Conservation (phyloP, 2,888 invertebrate genomes). For the Spodoptera littoralis region DNA sequence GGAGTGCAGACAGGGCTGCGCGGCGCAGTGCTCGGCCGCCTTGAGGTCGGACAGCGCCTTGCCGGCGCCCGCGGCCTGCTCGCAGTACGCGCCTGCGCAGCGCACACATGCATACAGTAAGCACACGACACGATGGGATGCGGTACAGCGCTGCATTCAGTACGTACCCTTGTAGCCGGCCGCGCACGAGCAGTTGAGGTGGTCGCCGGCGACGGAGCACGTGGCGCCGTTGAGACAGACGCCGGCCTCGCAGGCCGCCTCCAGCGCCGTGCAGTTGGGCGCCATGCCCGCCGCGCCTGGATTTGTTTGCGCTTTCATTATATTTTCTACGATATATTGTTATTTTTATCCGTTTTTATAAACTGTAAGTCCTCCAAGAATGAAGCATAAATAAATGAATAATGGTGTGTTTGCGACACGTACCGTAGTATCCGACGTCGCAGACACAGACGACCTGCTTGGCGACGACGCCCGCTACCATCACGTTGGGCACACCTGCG, state of each 20-base stretch:
- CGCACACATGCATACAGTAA: slow-evolving; percentile 55
- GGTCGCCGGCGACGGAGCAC: slow-evolving; percentile 88
- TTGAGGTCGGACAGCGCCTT: slow-evolving; percentile 80
- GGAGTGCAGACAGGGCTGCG: slow-evolving; percentile 90
- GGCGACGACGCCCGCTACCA: slow-evolving; percentile 70
- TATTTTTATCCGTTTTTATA: no score
- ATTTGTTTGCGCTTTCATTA: no score
- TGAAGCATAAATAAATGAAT: no score
- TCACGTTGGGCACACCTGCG: slow-evolving; percentile 67
- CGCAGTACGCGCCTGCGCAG: slow-evolving; percentile 85
- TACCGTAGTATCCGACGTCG: slow-evolving; percentile 90
- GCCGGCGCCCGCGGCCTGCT: slow-evolving; percentile 78
- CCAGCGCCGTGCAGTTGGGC: slow-evolving; percentile 77
- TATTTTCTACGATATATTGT: no score
- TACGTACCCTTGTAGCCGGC: slow-evolving; percentile 91
- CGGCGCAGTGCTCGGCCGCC: slow-evolving; percentile 82
- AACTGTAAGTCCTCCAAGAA: no score
- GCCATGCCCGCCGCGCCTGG: slow-evolving; percentile 76
- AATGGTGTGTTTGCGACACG: slow-evolving; percentile 30
- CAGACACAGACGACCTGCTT: slow-evolving; percentile 90
- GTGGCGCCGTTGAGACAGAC: slow-evolving; percentile 93
- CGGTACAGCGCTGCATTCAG: no score
- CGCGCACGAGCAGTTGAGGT: slow-evolving; percentile 92
- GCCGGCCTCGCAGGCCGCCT: slow-evolving; percentile 90
- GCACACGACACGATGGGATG: not conserved